Evolutionary conservation across 1,140 invertebrate species (phyloP), one percentile per base, ranked within the genome.

Genomic region (Anoplophora glabripennis): DNA sequence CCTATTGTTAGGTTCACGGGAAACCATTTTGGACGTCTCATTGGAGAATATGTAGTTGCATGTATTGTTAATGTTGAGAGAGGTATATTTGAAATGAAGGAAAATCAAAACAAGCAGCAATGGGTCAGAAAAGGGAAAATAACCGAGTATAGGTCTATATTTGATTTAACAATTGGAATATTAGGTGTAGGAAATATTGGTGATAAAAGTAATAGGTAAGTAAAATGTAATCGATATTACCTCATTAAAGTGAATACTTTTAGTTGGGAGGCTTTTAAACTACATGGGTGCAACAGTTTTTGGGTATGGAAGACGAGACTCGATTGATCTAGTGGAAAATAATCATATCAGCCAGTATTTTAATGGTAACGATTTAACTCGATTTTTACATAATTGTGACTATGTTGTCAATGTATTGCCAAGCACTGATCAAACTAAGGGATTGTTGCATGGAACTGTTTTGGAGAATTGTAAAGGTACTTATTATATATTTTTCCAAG

Each of bases 321-420:
- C 48, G 62, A 63, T 49, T 17, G 48, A 36, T 66, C 66, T 66
- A 15, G 59, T 70, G n/a, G 68, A 71, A 44, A 57, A 66, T 28
- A 46, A 66, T 11, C 72, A 56, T 46, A 28, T 76, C 9, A 57
- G 71, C 41, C 59, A 71, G 38, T 71, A 75, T 55, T 74, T 71
- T 54, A 76, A 70, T 53, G 68, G 65, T 17, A 61, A 75, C 5
- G 55, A 65, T 9, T 63, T 85, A 33, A n/a, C 53, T 7, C 72
- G 79, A 38, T 57, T 84, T 10, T 61, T 85, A 12, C 44, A 65
- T 36, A 73, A 77, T 7, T 81, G 79, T 71, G 82, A 86, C 72
- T 85, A 85, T 62, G 65, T 86, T 36, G 72, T 82, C 40, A 84
- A 78, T 67, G 68, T 83, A 12, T 66, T 86, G 48, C 84, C 84